Evolutionary conservation across 37 sponge, comb jelly and placozoan genomes (phyloP).

Genomic region (Haliclona indistincta): DNA sequence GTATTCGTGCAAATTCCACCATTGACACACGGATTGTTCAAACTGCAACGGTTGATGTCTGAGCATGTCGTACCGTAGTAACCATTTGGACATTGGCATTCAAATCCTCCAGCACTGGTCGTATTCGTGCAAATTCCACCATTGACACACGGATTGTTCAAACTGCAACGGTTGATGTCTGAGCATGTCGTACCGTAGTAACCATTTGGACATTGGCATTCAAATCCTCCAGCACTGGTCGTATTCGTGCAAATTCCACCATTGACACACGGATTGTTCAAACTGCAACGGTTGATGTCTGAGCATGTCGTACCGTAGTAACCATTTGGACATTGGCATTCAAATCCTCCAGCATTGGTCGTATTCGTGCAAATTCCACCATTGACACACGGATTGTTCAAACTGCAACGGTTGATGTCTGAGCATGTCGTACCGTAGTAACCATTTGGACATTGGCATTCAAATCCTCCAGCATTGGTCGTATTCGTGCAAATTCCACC

Average conservation of each 20-base stretch:
- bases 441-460: constrained; percentile 35
- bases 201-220: no score
- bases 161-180: no score
- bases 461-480: constrained; percentile 5
- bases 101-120: no score
- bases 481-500: constrained; percentile 30
- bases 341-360: constrained; percentile 5
- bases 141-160: no score
- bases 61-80: no score
- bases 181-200: no score
- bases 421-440: constrained; percentile 36
- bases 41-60: no score
- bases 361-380: constrained; percentile 27
- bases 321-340: constrained; percentile 34
- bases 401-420: neutral
- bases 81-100: no score
- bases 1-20: no score
- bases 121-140: no score
- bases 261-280: constrained; percentile 14
- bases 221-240: no score
- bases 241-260: constrained; percentile 32
- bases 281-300: constrained; percentile 12
- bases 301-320: constrained; percentile 39
- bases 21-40: no score
- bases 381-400: constrained; percentile 24